Percentiles rank a stretch among this genome's conserved stretches.
Evolutionary conservation across 2,888 invertebrate genomes (phyloP).

Genomic region (Lamellibrachia columna): DNA sequence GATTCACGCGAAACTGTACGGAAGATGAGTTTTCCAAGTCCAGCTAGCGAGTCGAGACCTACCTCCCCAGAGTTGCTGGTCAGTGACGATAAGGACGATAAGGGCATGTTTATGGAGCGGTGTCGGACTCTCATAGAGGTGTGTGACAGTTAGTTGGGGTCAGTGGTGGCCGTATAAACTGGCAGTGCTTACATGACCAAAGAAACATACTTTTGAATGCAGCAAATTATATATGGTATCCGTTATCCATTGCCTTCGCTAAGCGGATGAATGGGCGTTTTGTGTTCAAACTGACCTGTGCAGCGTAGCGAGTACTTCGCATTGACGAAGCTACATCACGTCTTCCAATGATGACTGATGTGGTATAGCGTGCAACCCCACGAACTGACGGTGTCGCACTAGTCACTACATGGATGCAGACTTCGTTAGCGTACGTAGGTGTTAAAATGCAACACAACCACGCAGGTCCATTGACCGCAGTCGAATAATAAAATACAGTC

Average conservation of each 20-base stretch:
- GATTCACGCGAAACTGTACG: background rate
- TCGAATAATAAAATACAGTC: background rate
- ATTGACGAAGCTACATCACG: background rate
- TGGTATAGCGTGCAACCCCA: background rate
- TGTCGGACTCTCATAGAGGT: background rate
- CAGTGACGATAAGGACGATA: background rate
- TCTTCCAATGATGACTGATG: background rate
- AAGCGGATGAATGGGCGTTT: background rate
- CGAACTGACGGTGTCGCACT: background rate
- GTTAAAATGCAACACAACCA: background rate
- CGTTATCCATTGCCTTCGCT: background rate
- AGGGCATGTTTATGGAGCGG: constrained; percentile 16
- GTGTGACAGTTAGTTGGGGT: background rate
- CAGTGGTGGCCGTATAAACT: background rate
- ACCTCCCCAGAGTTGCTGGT: background rate
- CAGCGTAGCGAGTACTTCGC: background rate
- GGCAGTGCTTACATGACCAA: background rate
- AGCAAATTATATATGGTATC: background rate
- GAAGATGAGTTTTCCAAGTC: background rate
- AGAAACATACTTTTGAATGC: background rate
- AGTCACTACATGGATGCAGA: background rate
- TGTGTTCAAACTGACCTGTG: background rate
- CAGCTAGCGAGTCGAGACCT: background rate
- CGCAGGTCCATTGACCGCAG: background rate
- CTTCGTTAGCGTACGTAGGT: background rate